Conservation (phyloP, 2,888 invertebrate genomes). For the Lycia hirtaria region DNA sequence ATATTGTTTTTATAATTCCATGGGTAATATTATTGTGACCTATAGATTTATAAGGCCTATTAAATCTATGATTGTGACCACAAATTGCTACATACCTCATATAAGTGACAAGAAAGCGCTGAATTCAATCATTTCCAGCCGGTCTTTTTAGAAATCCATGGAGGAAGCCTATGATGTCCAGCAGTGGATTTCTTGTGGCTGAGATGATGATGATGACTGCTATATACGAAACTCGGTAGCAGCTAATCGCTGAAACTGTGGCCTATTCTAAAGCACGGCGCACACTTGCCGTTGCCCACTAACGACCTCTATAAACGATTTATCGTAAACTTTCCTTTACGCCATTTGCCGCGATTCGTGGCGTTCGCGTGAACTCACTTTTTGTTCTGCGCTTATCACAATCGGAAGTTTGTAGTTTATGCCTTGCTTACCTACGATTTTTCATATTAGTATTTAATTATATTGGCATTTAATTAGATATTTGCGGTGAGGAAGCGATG, state of each 20-base stretch:
- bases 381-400: slow-evolving; percentile 21
- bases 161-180: too few relatives aligned
- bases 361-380: slow-evolving; percentile 19
- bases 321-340: slow-evolving; percentile 38
- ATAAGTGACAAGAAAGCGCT: too few relatives aligned
- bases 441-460: slow-evolving; percentile 3
- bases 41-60: too few relatives aligned
- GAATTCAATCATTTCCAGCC: too few relatives aligned
- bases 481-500: slow-evolving; percentile 14
- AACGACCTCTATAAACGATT: slow-evolving; percentile 44
- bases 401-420: slow-evolving; percentile 18
- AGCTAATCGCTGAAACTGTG: slow-evolving; percentile 1
- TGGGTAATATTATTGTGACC: too few relatives aligned
- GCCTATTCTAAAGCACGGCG: slow-evolving; percentile 5
- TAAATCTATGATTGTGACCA: too few relatives aligned
- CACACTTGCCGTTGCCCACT: slow-evolving; percentile 26
- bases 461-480: not conserved
- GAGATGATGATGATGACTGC: too few relatives aligned
- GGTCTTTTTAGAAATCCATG: too few relatives aligned
- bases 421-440: slow-evolving; percentile 3
- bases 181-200: too few relatives aligned
- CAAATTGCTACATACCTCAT: too few relatives aligned
- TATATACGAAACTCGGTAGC: not conserved
- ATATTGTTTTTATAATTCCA: too few relatives aligned
- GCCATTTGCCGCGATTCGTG: slow-evolving; percentile 32